Evolutionary conservation across 2,888 invertebrate genomes (phyloP).

Genomic region (Euspilapteryx auroguttella): DNA sequence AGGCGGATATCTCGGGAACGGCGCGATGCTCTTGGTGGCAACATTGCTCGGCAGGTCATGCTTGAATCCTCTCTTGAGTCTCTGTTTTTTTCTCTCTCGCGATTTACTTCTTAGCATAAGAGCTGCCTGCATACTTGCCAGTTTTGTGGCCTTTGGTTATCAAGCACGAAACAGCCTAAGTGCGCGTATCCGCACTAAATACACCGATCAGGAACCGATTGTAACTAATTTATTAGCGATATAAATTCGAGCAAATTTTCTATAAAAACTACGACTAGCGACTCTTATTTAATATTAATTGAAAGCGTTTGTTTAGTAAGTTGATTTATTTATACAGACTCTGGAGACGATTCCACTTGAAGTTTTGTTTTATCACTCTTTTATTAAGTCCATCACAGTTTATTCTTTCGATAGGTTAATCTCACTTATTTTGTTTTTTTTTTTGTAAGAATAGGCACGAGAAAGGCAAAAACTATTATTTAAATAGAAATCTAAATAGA

Average conservation of each 20-base stretch:
- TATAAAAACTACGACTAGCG: slow-evolving; percentile 6
- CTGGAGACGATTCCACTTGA: no score
- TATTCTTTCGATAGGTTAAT: slow-evolving; percentile 22
- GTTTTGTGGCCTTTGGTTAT: slow-evolving; percentile 39
- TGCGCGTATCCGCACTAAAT: no score
- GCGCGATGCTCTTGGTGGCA: slow-evolving; percentile 83
- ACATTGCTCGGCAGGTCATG: slow-evolving; percentile 84
- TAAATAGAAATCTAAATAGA: slow-evolving; percentile 19
- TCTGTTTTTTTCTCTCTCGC: slow-evolving; percentile 81
- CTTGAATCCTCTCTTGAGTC: slow-evolving; percentile 71
- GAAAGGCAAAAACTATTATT: slow-evolving; percentile 39
- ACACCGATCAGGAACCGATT: no score
- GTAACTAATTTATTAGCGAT: no score
- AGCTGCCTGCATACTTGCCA: slow-evolving; percentile 89
- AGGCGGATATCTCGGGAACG: slow-evolving; percentile 86
- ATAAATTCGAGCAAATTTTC: no score
- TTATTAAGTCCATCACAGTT: slow-evolving; percentile 36
- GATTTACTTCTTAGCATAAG: slow-evolving; percentile 90
- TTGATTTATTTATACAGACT: no score
- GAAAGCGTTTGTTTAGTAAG: no score
- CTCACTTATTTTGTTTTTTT: slow-evolving; percentile 33
- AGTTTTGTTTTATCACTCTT: slow-evolving; percentile 28
- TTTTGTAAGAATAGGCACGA: slow-evolving; percentile 51
- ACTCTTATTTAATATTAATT: slow-evolving; percentile 11
- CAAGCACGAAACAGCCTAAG: slow-evolving; percentile 23